Evolutionary conservation across 2,797 vertebrate species (phyloP), one percentile per base, ranked within the genome.

Genomic region (Echeneis naucrates): DNA sequence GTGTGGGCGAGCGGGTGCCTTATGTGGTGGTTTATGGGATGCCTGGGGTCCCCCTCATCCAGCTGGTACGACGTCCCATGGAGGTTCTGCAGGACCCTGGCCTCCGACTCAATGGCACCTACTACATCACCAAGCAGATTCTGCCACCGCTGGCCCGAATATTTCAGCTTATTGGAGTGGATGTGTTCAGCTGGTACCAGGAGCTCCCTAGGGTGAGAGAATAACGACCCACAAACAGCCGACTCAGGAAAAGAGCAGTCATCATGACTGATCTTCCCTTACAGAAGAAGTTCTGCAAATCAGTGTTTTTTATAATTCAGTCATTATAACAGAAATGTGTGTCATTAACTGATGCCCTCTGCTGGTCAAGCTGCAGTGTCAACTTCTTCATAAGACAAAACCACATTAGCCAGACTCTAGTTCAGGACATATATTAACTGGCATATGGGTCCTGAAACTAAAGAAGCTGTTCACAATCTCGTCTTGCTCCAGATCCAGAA

Each of bases 71-170:
- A 1, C 93, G 95, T 52, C 98, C 98, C 35, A 44, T 94, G 11
- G 98, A 99, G 50, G 92, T 97, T 50, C 92, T 99, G 44, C 97
- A 97, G 87, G 97, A 99, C 80, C 89, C 95, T 17, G 81, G 80
- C 72, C 93, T 99, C 68, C 95, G 97, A 65, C 93, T 98, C 85
- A 99, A 99, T 3, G 91, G 96, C 65, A 94, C 94, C 1, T 99
- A 99, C 90, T 99, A 99, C 72, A 95, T 99, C 82, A 97, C 94
- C 91, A 99, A 99, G 84, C 98, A 99, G 82, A 98, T 99, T 75
- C 95, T 99, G 83, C 97, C 98, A 0, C 97, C 98, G 0, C 91
- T 99, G 56, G 95, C 94, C 10, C 95, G 98, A 66, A 91, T 99
- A 33, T 96, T 99, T 90, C 96, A 96, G 2, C 95, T 99, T 45